phyloP scores from a whole-genome alignment of 2,113 vertebrate genomes.

The Lycaon pictus region DNA sequence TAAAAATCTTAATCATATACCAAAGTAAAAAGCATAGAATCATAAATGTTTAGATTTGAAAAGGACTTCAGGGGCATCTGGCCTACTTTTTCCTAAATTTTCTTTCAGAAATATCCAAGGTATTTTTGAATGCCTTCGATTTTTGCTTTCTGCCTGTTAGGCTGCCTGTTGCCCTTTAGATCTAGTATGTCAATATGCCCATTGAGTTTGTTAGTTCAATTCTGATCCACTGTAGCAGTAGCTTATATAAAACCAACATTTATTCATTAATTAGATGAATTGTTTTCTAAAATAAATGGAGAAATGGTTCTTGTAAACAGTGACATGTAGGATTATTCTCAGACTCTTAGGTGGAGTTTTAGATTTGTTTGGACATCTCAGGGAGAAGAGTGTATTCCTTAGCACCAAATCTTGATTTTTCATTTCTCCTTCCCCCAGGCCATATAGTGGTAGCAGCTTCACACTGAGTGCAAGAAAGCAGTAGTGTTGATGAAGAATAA shows the following conservation, averaged over 20 bases:
- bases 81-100: neutral
- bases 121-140: neutral
- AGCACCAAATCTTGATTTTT: neutral
- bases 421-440: neutral
- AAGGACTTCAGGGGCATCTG: neutral
- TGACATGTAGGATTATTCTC: neutral
- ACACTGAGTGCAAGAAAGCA: neutral
- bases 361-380: neutral
- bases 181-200: neutral
- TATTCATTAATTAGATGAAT: neutral
- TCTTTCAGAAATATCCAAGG: neutral
- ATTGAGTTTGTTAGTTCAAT: neutral
- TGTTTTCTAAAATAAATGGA: constrained; percentile 10
- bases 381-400: neutral
- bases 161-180: neutral
- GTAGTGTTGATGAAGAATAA: neutral
- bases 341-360: neutral
- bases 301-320: neutral
- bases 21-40: constrained; percentile 14
- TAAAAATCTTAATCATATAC: neutral
- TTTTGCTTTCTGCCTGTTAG: neutral
- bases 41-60: neutral
- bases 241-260: neutral
- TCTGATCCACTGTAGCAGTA: neutral
- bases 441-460: neutral